Percentiles rank a stretch among this genome's conserved stretches.
Conservation (phyloP, 1,140 invertebrate genomes). For the Neoseiulus cucumeris region DNA sequence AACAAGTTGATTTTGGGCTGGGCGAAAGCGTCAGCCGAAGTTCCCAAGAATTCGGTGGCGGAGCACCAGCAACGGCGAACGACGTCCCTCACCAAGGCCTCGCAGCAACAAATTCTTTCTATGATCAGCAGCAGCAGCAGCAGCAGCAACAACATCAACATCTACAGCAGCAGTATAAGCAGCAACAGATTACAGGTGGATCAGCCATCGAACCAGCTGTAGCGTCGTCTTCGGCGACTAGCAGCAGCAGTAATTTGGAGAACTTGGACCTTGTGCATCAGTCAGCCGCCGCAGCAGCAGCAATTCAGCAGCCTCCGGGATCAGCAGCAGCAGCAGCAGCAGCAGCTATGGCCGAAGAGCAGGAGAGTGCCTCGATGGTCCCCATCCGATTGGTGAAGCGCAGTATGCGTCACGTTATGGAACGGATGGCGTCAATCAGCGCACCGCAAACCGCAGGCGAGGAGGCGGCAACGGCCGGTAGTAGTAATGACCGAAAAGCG, state of each 20-base stretch:
- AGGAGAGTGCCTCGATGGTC: neutral
- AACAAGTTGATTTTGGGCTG: neutral
- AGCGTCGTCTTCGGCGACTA: neutral
- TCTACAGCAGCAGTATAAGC: neutral
- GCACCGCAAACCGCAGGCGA: neutral
- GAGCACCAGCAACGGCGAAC: neutral
- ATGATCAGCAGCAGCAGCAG: neutral
- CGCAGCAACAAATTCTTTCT: neutral
- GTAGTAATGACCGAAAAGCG: neutral
- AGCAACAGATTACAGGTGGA: neutral
- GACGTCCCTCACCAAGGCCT: neutral
- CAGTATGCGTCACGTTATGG: slow-evolving; percentile 10
- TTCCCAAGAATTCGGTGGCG: neutral
- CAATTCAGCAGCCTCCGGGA: neutral
- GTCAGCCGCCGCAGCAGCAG: neutral
- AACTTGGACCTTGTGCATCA: slow-evolving; percentile 1
- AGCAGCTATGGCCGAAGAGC: neutral
- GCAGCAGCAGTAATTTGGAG: neutral
- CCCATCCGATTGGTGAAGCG: slow-evolving; percentile 8
- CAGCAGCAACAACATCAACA: neutral
- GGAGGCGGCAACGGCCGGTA: neutral
- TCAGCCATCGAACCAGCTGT: neutral
- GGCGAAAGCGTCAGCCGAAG: slow-evolving; percentile 2
- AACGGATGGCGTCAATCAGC: slow-evolving; percentile 10
- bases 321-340: neutral